phyloP scores from a whole-genome alignment of 2,888 invertebrate genomes.

The Macropis europaea region DNA sequence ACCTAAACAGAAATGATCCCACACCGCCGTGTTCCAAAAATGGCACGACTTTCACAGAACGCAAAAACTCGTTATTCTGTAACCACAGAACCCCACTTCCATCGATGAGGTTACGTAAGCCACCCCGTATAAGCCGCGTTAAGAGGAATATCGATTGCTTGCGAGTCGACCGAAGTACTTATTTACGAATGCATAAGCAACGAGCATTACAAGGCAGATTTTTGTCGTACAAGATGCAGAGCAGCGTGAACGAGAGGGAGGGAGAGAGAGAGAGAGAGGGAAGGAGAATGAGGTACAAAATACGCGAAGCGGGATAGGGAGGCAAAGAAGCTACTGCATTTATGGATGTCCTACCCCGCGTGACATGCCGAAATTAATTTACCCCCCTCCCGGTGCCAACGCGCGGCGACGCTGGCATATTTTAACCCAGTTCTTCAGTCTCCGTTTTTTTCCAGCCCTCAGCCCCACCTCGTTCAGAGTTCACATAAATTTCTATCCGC shows the following conservation, averaged over 20 bases:
- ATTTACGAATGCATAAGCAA: constrained; percentile 54
- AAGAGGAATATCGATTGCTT: constrained; percentile 23
- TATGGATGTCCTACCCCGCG: constrained; percentile 73
- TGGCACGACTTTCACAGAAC: no score
- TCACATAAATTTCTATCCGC: constrained; percentile 69
- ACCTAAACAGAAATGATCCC: no score
- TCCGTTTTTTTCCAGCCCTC: constrained; percentile 40
- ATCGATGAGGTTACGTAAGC: background rate
- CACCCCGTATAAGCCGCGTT: background rate
- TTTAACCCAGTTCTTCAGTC: constrained; percentile 76
- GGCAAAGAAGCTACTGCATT: constrained; percentile 73
- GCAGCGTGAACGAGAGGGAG: background rate
- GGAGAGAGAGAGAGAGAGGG: background rate
- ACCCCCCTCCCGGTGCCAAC: constrained; percentile 46
- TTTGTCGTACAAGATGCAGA: constrained; percentile 40
- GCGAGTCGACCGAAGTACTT: constrained; percentile 22
- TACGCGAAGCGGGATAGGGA: constrained; percentile 14
- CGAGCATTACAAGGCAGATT: constrained; percentile 47
- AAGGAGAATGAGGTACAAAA: background rate
- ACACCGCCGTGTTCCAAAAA: no score
- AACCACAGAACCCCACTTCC: background rate
- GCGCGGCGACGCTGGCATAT: constrained; percentile 69
- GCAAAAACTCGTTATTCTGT: background rate
- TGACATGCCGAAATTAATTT: constrained; percentile 76
- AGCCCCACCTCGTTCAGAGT: constrained; percentile 22